Base-by-base conservation (phyloP, 2,113 vertebrate species). In the Ageneiosus marmoratus region DNA sequence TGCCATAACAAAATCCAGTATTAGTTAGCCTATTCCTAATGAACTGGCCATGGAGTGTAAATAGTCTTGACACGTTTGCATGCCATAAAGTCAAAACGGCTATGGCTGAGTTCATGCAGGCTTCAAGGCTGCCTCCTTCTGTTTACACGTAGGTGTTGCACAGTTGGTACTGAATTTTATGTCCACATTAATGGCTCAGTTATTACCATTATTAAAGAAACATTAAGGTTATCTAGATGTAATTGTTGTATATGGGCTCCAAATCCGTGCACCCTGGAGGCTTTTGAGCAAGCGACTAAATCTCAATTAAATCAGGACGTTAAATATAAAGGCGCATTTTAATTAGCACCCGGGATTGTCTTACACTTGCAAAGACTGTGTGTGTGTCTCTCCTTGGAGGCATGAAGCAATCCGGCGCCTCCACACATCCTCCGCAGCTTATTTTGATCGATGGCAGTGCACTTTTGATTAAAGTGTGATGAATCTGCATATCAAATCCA, bases 401-500 rank as follows among this genome's bases (percentile, higher is more conserved):
- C 41, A 60, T 29, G 22, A 58, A 53, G 60, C 76, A 34, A n/a
- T 60, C 70, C 65, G 20, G 44, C 1, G 48, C 41, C 82, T 56
- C 32, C 37, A 15, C 53, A 53, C 32, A 76, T 37, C 50, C 73
- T 76, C 55, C 50, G 41, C 48, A 34, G 65, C 82, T 60, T 60
- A 41, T 60, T 84, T 79, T 79, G 83, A 84, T 84, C 16, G 83
- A 84, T 84, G 83, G 53, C 51, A 53, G 27, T 34, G 41, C 76
- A 62, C 73, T 74, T 73, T 50, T 79, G 76, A 75, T 82, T 62
- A 75, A 75, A 82, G 55, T 75, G 72, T 62, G 80, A 79, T 70
- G 65, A 84, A 79, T 60, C 55, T 72, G 77, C 65, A 60, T 84
- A 73, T 72, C 44, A 69, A 79, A 72, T 58, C 27, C 12, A 0